These are phyloP conservation scores for Drosophila leonis DNA, from an alignment of 2,888 invertebrate species.

Conservation along the genomic window DNA sequence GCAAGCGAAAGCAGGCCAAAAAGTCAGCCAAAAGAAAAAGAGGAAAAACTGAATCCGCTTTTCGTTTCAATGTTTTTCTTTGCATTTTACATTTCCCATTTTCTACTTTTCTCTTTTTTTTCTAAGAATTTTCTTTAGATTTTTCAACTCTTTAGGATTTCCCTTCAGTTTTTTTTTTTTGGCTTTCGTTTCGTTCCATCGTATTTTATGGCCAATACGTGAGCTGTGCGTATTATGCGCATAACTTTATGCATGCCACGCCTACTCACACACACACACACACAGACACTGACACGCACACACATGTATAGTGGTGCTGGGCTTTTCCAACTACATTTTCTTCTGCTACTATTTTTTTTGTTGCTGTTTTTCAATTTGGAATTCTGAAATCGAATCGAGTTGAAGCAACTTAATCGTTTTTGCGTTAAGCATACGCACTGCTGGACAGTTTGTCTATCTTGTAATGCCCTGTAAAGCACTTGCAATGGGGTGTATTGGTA, in stretches of 20 bases:
- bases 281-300: not conserved
- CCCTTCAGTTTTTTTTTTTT: constrained; percentile 4
- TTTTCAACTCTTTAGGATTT: constrained; percentile 68
- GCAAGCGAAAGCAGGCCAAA: constrained; percentile 44
- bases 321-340: constrained; percentile 14
- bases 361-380: constrained; percentile 64
- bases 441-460: constrained; percentile 24
- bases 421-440: constrained; percentile 74
- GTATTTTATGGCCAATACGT: constrained; percentile 77
- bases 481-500: not conserved
- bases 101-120: constrained; percentile 13
- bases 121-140: constrained; percentile 60
- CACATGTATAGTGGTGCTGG: constrained; percentile 3
- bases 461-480: constrained; percentile 16
- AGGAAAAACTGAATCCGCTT: constrained; percentile 60
- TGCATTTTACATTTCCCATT: constrained; percentile 18
- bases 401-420: constrained; percentile 77
- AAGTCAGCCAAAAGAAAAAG: constrained; percentile 36
- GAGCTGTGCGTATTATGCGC: constrained; percentile 76
- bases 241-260: constrained; percentile 67
- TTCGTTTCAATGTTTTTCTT: constrained; percentile 49
- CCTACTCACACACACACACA: constrained; percentile 28
- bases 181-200: constrained; percentile 13
- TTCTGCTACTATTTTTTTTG: not conserved
- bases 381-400: constrained; percentile 44